Base-by-base conservation (phyloP, 2,113 vertebrate genomes). In the Gallinago undulata region DNA sequence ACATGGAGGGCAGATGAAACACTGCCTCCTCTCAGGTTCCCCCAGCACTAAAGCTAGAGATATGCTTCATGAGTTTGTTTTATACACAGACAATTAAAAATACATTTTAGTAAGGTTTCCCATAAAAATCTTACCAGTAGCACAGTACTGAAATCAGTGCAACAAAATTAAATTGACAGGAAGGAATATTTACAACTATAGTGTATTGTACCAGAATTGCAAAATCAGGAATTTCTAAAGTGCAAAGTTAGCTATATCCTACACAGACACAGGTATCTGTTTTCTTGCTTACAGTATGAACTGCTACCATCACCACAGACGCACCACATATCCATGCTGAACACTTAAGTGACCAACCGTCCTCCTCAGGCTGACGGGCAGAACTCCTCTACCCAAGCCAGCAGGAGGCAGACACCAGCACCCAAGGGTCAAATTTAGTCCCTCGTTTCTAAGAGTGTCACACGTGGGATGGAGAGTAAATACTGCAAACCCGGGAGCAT, bases 131-230 rank as follows among this genome's bases (percentile, higher is more conserved):
- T 21, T 64, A 94, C 37, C 60, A 47, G 84, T 27, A 87, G 81
- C 85, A 92, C 63, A 91, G 45, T 72, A 89, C 45, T 51, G 82
- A 90, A 93, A 91, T 81, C 56, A 94, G 86, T 60, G 94, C 75
- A 88, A 96, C 27, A 50, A 63, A 84, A 87, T 10, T 14, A 45
- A 84, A 90, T 48, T 45, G 66, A 43, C 68, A 87, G 51, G 59
- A 89, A 96, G 41, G 10, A 83, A 10, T 94, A 93, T 95, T 94
- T 96, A 95, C 90, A 96, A 68, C 66, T 57, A 67, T 11, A 62
- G 48, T 75, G 69, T 82, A 39, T 9, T 68, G 45, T 74, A 90
- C 22, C 30, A 13, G 78, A 94, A 95, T 57, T 48, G 67, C 48
- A 82, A 90, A 45, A 75, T 66, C 28, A 31, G 77, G 84, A 67